Percentiles rank a stretch among this genome's conserved stretches.
These are phyloP conservation scores for Agrypnus murinus DNA, from an alignment of 2,888 invertebrate species.

Conservation along the genomic window DNA sequence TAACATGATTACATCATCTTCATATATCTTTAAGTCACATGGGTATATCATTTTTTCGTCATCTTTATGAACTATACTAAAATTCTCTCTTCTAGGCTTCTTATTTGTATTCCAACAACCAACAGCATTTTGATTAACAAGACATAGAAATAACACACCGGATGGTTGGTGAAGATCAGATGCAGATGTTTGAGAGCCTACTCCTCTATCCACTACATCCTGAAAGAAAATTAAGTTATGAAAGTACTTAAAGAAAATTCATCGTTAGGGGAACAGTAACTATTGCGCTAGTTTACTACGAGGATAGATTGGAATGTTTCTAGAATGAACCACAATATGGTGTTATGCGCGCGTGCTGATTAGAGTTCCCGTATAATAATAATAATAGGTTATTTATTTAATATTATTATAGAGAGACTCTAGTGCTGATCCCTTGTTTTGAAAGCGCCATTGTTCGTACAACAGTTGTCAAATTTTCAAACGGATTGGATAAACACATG, in stretches of 20 bases:
- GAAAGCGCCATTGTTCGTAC: too few species aligned
- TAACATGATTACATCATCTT: conserved; percentile 79
- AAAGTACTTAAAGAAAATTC: conserved; percentile 7
- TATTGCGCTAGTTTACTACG: too few species aligned
- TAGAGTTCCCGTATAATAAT: too few species aligned
- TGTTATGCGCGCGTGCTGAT: too few species aligned
- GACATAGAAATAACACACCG: conserved; percentile 80
- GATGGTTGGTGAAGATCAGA: conserved; percentile 78
- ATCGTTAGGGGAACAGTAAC: background rate
- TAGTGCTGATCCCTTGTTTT: too few species aligned
- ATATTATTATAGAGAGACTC: too few species aligned
- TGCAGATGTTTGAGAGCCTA: conserved; percentile 79
- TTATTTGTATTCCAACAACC: conserved; percentile 83
- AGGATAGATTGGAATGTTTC: too few species aligned
- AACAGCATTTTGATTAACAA: conserved; percentile 81
- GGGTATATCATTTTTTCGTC: conserved; percentile 81
- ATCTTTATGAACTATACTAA: conserved; percentile 77
- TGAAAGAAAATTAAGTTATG: conserved; percentile 62
- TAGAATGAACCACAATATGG: too few species aligned
- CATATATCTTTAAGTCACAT: conserved; percentile 78
- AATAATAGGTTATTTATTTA: too few species aligned
- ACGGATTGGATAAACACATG: too few species aligned
- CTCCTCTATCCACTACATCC: conserved; percentile 79
- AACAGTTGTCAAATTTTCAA: too few species aligned
- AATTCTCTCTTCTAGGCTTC: conserved; percentile 67